Evolutionary conservation across 2,888 invertebrate genomes (phyloP), one percentile per base, ranked within the genome.

Genomic region (Ecliptopera silaceata): DNA sequence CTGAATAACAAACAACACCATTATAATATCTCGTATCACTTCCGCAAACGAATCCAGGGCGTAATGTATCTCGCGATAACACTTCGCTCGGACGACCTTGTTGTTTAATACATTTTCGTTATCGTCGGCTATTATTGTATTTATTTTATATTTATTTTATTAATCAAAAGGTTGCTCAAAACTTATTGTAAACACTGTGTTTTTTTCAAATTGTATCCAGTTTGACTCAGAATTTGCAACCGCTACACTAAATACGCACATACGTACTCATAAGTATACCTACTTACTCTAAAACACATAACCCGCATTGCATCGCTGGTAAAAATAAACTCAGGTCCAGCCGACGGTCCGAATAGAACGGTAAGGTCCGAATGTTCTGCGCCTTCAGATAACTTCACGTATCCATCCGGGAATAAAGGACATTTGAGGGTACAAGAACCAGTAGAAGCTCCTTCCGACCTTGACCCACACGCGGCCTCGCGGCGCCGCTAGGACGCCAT

Each of bases 401-500:
- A 86, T 5, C 65, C 79, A 1, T 5, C 65, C 79, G 1, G 84
- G 83, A 54, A 89, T 59, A 61, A 90, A 91, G 18, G 69, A 78
- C 68, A 91, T 63, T 36, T 83, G 63, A 0, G 72, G 69, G 56
- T 90, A 91, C 45, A 89, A 70, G 66, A 86, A 88, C 90, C 90
- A 91, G 0, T 68, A 67, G 0, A 86, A 82, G 4, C 68, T 68
- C 4, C 77, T 79, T 0, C 88, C 88, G 4, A 68, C 59, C 1
- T 83, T 76, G 15, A 88, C 78, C 62, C 83, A 86, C n/a, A n/a
- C n/a, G n/a, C 42, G 70, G 67, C 63, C 85, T 86, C 70, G 89
- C 90, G 3, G n/a, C 90, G 76, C 3, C 90, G 71, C 38, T 88
- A 82, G 36, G 90, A 91, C 2, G 90, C 91, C 63, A 90, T 79